Percentiles rank a stretch among this genome's conserved stretches.
phyloP scores from a whole-genome alignment of 2,888 invertebrate genomes.

The Hydrotaea cyrtoneurina region DNA sequence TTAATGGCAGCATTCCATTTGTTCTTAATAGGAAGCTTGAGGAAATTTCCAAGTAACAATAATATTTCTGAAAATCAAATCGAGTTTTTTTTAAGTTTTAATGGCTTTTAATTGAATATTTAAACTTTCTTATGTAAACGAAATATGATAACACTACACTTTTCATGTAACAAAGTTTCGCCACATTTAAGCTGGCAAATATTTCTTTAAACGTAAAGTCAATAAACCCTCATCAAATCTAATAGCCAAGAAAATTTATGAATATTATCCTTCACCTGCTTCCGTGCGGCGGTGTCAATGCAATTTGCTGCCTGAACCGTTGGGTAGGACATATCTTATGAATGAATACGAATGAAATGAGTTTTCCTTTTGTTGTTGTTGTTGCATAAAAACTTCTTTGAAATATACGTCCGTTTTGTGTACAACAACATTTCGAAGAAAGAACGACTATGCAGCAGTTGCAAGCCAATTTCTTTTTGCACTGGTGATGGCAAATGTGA shows the following conservation, averaged over 20 bases:
- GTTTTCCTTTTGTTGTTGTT: not conserved
- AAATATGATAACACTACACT: no score
- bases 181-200: not conserved
- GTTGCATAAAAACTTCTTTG: not conserved
- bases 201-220: not conserved
- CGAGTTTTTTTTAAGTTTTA: no score
- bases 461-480: conserved; percentile 11
- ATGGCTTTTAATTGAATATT: no score
- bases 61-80: no score
- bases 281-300: not conserved
- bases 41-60: no score
- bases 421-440: no score
- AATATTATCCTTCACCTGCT: not conserved
- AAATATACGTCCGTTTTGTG: not conserved
- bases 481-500: conserved; percentile 7
- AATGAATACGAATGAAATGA: not conserved
- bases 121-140: no score
- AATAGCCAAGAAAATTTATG: not conserved
- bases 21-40: no score
- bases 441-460: no score
- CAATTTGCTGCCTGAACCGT: not conserved
- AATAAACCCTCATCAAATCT: not conserved
- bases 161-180: no score
- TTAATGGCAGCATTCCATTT: no score
- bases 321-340: not conserved